Base-by-base conservation (phyloP, 2,888 invertebrate genomes). In the Lithophane socia region DNA sequence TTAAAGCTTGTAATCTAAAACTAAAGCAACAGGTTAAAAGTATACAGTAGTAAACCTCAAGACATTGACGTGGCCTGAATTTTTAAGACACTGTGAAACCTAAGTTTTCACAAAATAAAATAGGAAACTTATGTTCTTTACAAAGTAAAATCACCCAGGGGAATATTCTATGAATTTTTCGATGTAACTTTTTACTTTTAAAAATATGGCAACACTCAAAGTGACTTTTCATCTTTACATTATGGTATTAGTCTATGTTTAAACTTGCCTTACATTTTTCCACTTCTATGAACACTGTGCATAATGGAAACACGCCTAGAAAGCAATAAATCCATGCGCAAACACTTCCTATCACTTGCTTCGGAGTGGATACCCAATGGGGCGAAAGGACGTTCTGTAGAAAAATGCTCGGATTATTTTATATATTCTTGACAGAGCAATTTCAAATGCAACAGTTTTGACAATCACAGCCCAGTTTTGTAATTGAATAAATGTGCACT, bases 321-420 rank as follows among this genome's bases (percentile, higher is more conserved):
- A 79, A 75, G 79, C 68, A 77, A 87, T 88, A 86, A 86, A 81
- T 82, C 80, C 76, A 70, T 72, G 63, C 54, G 42, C 68, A 83
- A 82, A 79, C 74, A 83, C 67, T 83, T 84, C 70, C 72, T 77
- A 79, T 84, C 67, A 69, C 64, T 71, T 52, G 44, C 58, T 82
- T 61, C 52, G 16, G 61, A 80, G 75, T 81, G 70, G 61, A 49
- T 71, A 74, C 73, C 58, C 75, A 79, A 81, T 82, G 84, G 76
- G 54, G 44, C 24, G 81, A 79, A 83, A 82, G 52, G 66, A 66
- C 24, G 44, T 61, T 70, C 12, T 67, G 47, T 70, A 63, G 64
- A 69, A 78, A 71, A 69, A 75, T 29, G 16, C 21, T 58, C 8
- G 8, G 42, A 68, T 71, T 71, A 67, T 58, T 73, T n/a, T 13